Conservation (phyloP, 2,888 invertebrate species). For the Ophonus ardosiacus region DNA sequence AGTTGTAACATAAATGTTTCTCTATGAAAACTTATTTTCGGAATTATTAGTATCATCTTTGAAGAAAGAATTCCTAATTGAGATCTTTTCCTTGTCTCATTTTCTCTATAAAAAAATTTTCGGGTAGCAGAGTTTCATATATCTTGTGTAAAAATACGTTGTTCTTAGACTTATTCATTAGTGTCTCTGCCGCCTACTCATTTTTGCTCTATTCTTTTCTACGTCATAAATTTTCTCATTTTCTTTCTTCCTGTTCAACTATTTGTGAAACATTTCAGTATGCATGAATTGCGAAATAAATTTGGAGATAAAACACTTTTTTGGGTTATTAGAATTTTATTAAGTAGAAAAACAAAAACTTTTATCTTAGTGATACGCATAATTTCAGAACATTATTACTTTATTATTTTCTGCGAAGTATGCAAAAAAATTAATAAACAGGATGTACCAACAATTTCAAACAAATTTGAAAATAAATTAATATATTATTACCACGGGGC, state of each 20-base stretch:
- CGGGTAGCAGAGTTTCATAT: neutral
- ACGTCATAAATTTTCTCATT: slow-evolving; percentile 54
- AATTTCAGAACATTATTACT: neutral
- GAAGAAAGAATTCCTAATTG: too few relatives aligned
- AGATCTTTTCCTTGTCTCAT: too few relatives aligned
- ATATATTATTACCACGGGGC: too few relatives aligned
- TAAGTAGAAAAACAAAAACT: neutral
- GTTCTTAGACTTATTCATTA: slow-evolving; percentile 40
- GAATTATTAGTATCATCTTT: too few relatives aligned
- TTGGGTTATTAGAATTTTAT: slow-evolving; percentile 1
- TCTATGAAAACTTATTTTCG: too few relatives aligned
- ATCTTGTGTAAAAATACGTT: slow-evolving; percentile 33
- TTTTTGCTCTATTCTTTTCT: slow-evolving; percentile 58
- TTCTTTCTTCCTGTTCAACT: slow-evolving; percentile 39
- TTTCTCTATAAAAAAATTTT: neutral
- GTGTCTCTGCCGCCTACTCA: slow-evolving; percentile 53
- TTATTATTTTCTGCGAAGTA: neutral
- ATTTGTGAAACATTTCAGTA: slow-evolving; percentile 40
- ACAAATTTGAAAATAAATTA: too few relatives aligned
- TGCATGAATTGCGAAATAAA: slow-evolving; percentile 20
- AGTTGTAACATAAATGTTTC: too few relatives aligned
- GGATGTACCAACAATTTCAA: neutral
- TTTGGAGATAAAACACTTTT: slow-evolving; percentile 20
- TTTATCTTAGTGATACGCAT: neutral
- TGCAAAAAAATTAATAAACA: neutral